phyloP scores from a whole-genome alignment of 2,797 vertebrate species.

The Thalassophryne amazonica region DNA sequence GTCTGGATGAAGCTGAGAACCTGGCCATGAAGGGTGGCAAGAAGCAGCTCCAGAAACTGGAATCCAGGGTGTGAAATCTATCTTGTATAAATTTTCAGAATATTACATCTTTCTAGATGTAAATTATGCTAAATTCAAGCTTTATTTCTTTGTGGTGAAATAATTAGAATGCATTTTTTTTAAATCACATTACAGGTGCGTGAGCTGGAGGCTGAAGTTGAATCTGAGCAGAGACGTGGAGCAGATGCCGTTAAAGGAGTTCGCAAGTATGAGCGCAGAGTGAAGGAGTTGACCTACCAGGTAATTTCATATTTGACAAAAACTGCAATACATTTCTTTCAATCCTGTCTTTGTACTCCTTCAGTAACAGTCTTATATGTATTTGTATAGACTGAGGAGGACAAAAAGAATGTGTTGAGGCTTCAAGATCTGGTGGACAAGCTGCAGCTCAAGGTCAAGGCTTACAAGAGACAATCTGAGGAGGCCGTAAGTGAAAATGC shows the following conservation, averaged over 20 bases:
- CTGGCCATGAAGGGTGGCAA: conserved; percentile 74
- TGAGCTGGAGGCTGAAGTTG: conserved; percentile 84
- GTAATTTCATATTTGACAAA: no score
- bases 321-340: no score
- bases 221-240: conserved; percentile 81
- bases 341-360: no score
- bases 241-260: conserved; percentile 81
- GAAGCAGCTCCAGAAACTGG: conserved; percentile 90
- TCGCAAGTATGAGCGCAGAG: conserved; percentile 81
- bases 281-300: conserved; percentile 87
- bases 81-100: no score
- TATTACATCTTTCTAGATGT: no score
- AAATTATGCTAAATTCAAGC: no score
- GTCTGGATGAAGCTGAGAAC: conserved; percentile 51
- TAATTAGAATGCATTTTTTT: conserved; percentile 2
- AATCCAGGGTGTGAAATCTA: conserved; percentile 83
- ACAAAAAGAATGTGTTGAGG: conserved; percentile 85
- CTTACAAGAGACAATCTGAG: conserved; percentile 85
- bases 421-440: conserved; percentile 89
- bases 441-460: conserved; percentile 84
- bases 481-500: conserved; percentile 79
- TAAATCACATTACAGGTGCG: conserved; percentile 78
- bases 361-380: no score
- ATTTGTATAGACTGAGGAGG: conserved; percentile 80
- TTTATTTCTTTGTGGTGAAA: background rate